Base-by-base conservation (phyloP, 2,113 vertebrate species). In the Struthio camelus region DNA sequence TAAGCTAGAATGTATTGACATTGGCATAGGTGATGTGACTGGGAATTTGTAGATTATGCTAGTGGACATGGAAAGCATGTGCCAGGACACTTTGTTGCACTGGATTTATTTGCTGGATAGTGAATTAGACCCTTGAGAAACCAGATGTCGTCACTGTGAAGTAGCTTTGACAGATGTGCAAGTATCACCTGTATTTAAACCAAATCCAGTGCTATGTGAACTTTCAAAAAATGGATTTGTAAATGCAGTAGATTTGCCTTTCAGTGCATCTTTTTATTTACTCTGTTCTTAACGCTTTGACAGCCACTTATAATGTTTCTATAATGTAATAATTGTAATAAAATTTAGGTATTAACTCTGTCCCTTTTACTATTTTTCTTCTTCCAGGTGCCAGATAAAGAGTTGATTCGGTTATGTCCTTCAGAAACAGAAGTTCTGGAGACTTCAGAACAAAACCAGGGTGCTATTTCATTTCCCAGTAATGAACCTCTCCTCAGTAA, bases 361-460 rank as follows among this genome's bases (percentile, higher is more conserved):
- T 44, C 25, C 6, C 38, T 70, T 83, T 76, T 79, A 46, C 65
- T 46, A 13, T 53, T 93, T 53, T 30, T 82, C 81, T 67, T 64
- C 93, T 91, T 96, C 54, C 93, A 99, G 99, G 97, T 98, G 97
- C 98, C 98, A 98, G 98, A 98, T 78, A 98, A 98, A 91, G 98
- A 98, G 62, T 59, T 96, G 62, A 88, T 97, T 36, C 98, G 98
- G 14, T 85, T 97, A 73, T 98, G 98, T 97, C 94, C 98, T 70
- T 96, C 98, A 23, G 98, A 98, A 87, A 97, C 98, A 75, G 98
- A 98, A 32, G 97, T 91, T 90, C 96, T 97, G 24, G 98, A 98
- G 78, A 87, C 96, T 67, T 70, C 95, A 64, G 97, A 97, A 76
- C 98, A 98, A 81, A 96, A 86, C 17, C 97, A 96, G 80, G 96